phyloP scores from a whole-genome alignment of 1,140 invertebrate genomes.

The Drosophila micromelanica region DNA sequence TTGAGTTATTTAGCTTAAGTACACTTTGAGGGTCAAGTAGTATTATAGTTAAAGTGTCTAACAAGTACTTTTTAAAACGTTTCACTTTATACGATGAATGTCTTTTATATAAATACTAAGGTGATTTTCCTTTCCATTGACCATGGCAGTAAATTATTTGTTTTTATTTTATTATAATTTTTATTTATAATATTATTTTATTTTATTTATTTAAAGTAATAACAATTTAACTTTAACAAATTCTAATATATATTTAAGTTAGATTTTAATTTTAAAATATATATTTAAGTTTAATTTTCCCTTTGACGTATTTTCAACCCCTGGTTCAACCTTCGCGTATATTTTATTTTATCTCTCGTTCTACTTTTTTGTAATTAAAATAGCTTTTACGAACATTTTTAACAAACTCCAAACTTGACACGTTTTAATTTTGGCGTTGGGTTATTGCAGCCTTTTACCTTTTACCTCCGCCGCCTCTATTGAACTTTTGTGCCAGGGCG shows the following conservation, averaged over 20 bases:
- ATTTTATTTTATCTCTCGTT: neutral
- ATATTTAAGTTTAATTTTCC: too few relatives aligned
- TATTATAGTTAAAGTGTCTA: neutral
- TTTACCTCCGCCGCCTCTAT: constrained; percentile 8
- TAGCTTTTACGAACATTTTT: neutral
- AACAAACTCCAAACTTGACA: neutral
- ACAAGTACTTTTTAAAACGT: neutral
- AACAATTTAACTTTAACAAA: too few relatives aligned
- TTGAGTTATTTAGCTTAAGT: constrained; percentile 1
- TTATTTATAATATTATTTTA: too few relatives aligned
- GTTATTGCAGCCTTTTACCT: neutral
- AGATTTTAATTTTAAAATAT: too few relatives aligned
- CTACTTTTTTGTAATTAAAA: neutral
- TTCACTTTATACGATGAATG: too few relatives aligned
- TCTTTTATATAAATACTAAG: too few relatives aligned
- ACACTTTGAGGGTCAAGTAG: neutral
- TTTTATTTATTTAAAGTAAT: too few relatives aligned
- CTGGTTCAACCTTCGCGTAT: too few relatives aligned
- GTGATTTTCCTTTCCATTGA: too few relatives aligned
- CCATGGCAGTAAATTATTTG: too few relatives aligned
- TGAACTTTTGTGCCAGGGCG: constrained; percentile 21
- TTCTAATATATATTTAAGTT: too few relatives aligned
- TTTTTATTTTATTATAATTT: too few relatives aligned
- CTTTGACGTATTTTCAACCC: neutral
- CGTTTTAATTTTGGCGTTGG: constrained; percentile 8